phyloP scores from a whole-genome alignment of 1,140 invertebrate genomes.

The Zaprionus africanus region DNA sequence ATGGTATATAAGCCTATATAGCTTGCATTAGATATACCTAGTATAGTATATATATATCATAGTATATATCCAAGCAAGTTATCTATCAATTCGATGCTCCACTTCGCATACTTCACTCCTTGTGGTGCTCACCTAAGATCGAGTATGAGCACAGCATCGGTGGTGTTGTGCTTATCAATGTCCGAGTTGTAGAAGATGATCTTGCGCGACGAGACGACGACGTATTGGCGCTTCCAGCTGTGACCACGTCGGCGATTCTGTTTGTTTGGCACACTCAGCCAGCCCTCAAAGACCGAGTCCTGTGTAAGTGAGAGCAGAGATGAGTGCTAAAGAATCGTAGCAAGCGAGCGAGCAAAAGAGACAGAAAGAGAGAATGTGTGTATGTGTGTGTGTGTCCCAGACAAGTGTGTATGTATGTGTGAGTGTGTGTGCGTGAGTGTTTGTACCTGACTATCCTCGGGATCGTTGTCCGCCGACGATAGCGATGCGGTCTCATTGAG shows the following conservation, averaged over 20 bases:
- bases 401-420: constrained; percentile 6
- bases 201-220: constrained; percentile 98
- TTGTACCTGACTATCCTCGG: constrained; percentile 88
- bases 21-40: too few relatives aligned
- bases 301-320: constrained; percentile 84
- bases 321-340: constrained; percentile 61
- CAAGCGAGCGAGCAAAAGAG: background rate
- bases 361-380: background rate
- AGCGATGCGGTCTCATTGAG: constrained; percentile 95
- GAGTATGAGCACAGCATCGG: constrained; percentile 95
- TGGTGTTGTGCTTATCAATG: constrained; percentile 95
- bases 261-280: constrained; percentile 97
- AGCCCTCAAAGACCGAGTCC: constrained; percentile 95
- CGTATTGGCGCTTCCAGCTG: constrained; percentile 98
- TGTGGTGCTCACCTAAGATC: constrained; percentile 92
- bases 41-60: too few relatives aligned
- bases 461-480: constrained; percentile 94
- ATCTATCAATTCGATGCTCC: too few relatives aligned
- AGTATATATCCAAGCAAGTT: too few relatives aligned
- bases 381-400: constrained; percentile 17
- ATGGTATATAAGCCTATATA: too few relatives aligned
- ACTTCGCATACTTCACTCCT: background rate
- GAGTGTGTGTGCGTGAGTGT: constrained; percentile 28
- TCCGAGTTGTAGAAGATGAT: constrained; percentile 99
- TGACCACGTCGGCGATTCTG: constrained; percentile 96